A percentile compares a stretch with the other conserved stretches of the same genome.
phyloP scores from a whole-genome alignment of 2,797 vertebrate species.

The Poeciliopsis paucimaculata region DNA sequence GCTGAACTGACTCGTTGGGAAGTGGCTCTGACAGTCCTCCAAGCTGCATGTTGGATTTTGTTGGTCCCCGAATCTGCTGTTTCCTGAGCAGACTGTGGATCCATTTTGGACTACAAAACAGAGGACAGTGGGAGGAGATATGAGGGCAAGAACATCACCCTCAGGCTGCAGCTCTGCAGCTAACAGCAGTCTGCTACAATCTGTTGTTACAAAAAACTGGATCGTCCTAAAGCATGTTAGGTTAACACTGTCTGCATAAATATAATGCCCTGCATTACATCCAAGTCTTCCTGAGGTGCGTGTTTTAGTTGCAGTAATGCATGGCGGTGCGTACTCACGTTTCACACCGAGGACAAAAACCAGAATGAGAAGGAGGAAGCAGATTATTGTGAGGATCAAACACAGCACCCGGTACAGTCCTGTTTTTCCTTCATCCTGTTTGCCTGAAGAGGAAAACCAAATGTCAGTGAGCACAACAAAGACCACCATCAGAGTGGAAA shows the following conservation, averaged over 20 bases:
- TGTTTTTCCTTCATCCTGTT: conserved; percentile 8
- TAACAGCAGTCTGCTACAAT: background rate
- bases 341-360: conserved; percentile 62
- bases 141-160: conserved; percentile 3
- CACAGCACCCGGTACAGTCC: conserved; percentile 56
- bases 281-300: background rate
- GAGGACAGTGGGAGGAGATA: conserved; percentile 36
- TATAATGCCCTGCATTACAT: background rate
- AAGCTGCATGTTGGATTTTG: conserved; percentile 15
- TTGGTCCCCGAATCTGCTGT: fast-evolving
- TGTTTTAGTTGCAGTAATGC: conserved; percentile 8
- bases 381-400: conserved; percentile 57
- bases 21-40: conserved; percentile 20
- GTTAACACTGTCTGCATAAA: background rate
- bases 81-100: conserved; percentile 18
- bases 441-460: conserved; percentile 21
- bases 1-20: fast-evolving
- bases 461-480: conserved; percentile 25
- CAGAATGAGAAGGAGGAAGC: conserved; percentile 64
- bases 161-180: conserved; percentile 19
- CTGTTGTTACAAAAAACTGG: background rate
- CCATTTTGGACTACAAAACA: conserved; percentile 45
- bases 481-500: background rate
- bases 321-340: conserved; percentile 68
- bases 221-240: background rate